Evolutionary conservation across 2,797 vertebrate genomes (phyloP).

Genomic region (Euphonia xanthogaster): DNA sequence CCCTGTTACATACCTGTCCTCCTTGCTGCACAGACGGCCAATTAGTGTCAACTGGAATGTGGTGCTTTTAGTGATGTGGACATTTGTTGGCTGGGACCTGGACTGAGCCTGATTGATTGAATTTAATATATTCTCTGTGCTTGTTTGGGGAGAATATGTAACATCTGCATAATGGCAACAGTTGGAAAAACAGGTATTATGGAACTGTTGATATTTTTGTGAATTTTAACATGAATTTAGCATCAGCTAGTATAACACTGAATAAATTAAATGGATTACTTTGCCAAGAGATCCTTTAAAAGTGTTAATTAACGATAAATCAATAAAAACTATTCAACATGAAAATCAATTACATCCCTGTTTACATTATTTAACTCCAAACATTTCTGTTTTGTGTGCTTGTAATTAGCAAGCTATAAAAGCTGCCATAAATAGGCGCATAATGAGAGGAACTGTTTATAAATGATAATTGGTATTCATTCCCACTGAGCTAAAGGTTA

Average conservation of each 20-base stretch:
- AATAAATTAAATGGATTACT: constrained; percentile 67
- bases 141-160: background rate
- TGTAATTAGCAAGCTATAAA: constrained; percentile 74
- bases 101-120: background rate
- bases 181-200: constrained; percentile 26
- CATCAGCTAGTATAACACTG: constrained; percentile 14
- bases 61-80: background rate
- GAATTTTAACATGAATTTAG: constrained; percentile 22
- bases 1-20: background rate
- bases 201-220: constrained; percentile 16
- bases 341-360: constrained; percentile 69
- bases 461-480: constrained; percentile 66
- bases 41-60: constrained; percentile 17
- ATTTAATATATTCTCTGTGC: background rate
- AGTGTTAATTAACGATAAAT: constrained; percentile 75
- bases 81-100: background rate
- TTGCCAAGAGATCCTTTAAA: constrained; percentile 60
- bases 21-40: background rate
- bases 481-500: constrained; percentile 58
- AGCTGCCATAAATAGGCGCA: constrained; percentile 65
- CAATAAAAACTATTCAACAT: constrained; percentile 72
- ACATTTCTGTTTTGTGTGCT: constrained; percentile 63
- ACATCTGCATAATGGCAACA: constrained; percentile 6
- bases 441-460: constrained; percentile 68
- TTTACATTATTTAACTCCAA: constrained; percentile 75